phyloP scores from a whole-genome alignment of 2,888 invertebrate genomes.

The Xanthostigma xanthostigma region DNA sequence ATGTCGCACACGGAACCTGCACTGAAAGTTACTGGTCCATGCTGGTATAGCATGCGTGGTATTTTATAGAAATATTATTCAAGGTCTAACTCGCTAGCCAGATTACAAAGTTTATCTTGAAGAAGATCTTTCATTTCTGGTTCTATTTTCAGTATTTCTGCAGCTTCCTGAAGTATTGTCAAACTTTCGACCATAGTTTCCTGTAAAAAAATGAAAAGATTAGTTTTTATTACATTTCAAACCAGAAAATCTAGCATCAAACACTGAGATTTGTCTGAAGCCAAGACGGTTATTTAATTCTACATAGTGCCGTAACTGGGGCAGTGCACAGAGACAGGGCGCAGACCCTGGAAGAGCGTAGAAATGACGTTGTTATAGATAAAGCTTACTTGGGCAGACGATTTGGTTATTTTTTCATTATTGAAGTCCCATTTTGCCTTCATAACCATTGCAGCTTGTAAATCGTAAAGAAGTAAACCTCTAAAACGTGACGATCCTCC shows the following conservation, averaged over 20 bases:
- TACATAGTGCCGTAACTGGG: no score
- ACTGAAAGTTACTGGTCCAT: no score
- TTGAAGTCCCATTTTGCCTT: slow-evolving; percentile 40
- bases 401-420: slow-evolving; percentile 34
- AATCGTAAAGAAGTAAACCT: slow-evolving; percentile 45
- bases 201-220: slow-evolving; percentile 22
- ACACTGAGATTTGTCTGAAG: background rate
- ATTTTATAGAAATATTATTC: no score
- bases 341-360: no score
- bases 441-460: slow-evolving; percentile 45
- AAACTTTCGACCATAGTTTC: slow-evolving; percentile 39
- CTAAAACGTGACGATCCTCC: slow-evolving; percentile 49
- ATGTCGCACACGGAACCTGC: no score
- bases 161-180: slow-evolving; percentile 40
- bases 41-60: no score
- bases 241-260: background rate
- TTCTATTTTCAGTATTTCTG: slow-evolving; percentile 41
- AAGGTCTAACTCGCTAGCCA: slow-evolving; percentile 23
- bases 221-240: background rate
- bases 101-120: slow-evolving; percentile 31
- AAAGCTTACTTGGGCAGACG: slow-evolving; percentile 34
- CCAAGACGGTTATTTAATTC: no score
- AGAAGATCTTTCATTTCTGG: slow-evolving; percentile 39
- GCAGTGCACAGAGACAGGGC: no score
- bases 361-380: no score